These are phyloP conservation scores for Drosophila oshimai DNA, from an alignment of 1,140 invertebrate species.

Conservation along the genomic window DNA sequence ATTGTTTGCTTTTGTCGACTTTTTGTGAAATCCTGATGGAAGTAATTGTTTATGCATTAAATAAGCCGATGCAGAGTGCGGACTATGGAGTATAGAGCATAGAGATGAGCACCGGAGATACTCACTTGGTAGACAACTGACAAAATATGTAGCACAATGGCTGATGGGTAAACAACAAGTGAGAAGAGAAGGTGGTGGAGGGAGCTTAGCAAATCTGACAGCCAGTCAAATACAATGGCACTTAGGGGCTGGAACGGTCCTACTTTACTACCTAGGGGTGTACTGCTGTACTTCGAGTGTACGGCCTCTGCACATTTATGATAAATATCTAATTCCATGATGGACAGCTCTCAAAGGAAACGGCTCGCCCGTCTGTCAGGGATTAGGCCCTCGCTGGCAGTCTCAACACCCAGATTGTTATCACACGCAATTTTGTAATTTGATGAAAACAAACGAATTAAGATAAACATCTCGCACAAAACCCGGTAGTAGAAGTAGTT, in stretches of 20 bases:
- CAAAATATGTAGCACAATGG: constrained; percentile 73
- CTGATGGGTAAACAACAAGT: constrained; percentile 58
- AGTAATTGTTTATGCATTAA: constrained; percentile 81
- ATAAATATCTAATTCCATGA: constrained; percentile 73
- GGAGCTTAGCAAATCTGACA: constrained; percentile 62
- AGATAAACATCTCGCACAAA: constrained; percentile 67
- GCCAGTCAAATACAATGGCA: constrained; percentile 70
- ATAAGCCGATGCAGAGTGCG: constrained; percentile 59
- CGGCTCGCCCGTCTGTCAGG: constrained; percentile 36
- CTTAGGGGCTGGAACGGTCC: constrained; percentile 55
- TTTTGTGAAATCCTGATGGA: constrained; percentile 79
- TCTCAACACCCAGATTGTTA: constrained; percentile 64
- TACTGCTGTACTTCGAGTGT: not conserved
- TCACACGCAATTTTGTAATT: constrained; percentile 82
- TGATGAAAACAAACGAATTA: constrained; percentile 82
- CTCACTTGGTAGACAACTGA: constrained; percentile 64
- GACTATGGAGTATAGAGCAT: no score
- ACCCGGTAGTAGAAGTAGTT: constrained; percentile 61
- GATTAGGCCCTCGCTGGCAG: constrained; percentile 51
- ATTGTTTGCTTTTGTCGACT: constrained; percentile 76
- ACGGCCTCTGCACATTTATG: constrained; percentile 65
- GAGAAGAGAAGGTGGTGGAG: constrained; percentile 38
- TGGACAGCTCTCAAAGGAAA: constrained; percentile 60
- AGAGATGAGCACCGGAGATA: constrained; percentile 35
- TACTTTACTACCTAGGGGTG: constrained; percentile 28